Base-by-base conservation (phyloP, 2,888 invertebrate species). In the Aphrophora alni region DNA sequence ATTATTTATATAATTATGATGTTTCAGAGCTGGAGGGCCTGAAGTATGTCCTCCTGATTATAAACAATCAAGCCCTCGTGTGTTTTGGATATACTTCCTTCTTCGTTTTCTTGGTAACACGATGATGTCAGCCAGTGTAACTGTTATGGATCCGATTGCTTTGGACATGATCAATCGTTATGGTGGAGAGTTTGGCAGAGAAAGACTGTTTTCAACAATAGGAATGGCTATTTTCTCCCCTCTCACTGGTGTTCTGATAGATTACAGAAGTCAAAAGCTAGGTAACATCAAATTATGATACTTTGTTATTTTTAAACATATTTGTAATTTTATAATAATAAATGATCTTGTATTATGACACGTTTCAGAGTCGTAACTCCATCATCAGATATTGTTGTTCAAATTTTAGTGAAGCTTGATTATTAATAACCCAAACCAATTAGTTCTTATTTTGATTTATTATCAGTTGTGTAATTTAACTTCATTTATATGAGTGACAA, bases 101-200 rank as follows among this genome's bases (percentile, higher is more conserved):
- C 86, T 97, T 82, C 90, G 96, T 86, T 93, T 97, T 84, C 89
- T 95, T 85, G 96, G 94, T 0, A 95, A 95, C 38, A 93, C 95
- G 5, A 94, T 95, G 92, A 89, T 95, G 86, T 93, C 94, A 5
- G 95, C 95, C 33, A 94, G 95, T n/a, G 94, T 96, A 0, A 95
- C 95, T 14, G 94, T 97, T 79, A 93, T 96, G 92, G 97, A 97
- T 88, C 96, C 97, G 0, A 95, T 96, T 83, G 95, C 96, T 0
- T 89, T 97, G 82, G 95, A 94, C 14, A 93, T 95, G 92, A 95
- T 97, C 84, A 95, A 95, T 87, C 93, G 94, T 86, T 94, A 94
- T 86, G 94, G 94, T 0, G 95, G 95, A 0, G 95, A 95, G 87
- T 95, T 95, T 87, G 95, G 95, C 0, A 91, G 94, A 85, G 95